A percentile compares a stretch with the other conserved stretches of the same genome.
Conservation (phyloP, 53 echinoderm and acorn worm species). For the Crossaster papposus region DNA sequence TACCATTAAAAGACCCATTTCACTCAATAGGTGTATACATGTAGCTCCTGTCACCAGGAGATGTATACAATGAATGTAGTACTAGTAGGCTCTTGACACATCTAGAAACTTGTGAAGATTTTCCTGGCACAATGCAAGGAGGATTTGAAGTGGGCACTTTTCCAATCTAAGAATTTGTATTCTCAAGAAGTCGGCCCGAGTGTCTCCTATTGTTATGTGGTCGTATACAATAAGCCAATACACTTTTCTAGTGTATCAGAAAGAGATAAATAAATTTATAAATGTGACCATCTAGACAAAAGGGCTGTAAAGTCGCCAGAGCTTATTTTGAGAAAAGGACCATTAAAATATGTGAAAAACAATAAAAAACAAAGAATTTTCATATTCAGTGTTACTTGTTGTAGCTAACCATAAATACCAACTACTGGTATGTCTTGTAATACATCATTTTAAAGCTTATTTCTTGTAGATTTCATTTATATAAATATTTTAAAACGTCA, state of each 20-base stretch:
- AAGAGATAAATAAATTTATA: too few species aligned
- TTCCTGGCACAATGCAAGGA: neutral
- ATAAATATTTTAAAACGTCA: too few species aligned
- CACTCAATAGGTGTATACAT: constrained; percentile 23
- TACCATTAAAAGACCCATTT: constrained; percentile 40
- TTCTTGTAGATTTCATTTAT: too few species aligned
- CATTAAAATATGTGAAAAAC: too few species aligned
- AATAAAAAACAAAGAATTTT: too few species aligned
- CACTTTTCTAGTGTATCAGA: neutral
- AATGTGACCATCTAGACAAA: too few species aligned
- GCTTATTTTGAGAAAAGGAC: too few species aligned
- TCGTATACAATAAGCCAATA: neutral
- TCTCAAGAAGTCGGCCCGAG: neutral
- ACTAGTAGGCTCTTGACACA: neutral
- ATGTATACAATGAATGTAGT: constrained; percentile 25
- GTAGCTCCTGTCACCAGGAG: constrained; percentile 29
- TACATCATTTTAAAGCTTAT: too few species aligned
- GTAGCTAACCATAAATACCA: too few species aligned
- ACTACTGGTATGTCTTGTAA: too few species aligned
- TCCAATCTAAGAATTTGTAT: neutral
- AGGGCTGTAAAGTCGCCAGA: too few species aligned
- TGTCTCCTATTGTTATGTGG: neutral
- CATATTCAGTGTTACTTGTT: too few species aligned
- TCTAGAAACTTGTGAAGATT: constrained; percentile 19
- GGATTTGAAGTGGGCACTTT: constrained; percentile 13